These are phyloP conservation scores for Apotomis turbidana DNA, from an alignment of 2,888 invertebrate species.

Conservation along the genomic window DNA sequence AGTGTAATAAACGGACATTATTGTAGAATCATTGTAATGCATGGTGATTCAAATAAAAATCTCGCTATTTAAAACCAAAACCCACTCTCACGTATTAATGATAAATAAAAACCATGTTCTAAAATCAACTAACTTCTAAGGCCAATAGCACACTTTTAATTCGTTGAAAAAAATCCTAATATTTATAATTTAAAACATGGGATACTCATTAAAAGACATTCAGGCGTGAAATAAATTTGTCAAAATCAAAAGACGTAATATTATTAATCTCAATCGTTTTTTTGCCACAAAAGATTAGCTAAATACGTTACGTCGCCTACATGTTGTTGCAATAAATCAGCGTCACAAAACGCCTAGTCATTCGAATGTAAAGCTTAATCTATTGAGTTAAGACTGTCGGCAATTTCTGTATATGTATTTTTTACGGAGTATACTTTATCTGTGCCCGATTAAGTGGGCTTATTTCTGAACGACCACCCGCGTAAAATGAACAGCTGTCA, in stretches of 20 bases:
- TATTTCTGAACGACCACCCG: constrained; percentile 67
- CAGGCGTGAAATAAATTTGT: constrained; percentile 10
- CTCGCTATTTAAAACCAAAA: no score
- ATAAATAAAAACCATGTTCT: no score
- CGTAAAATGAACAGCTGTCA: constrained; percentile 64
- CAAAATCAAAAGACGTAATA: not conserved
- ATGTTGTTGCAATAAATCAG: constrained; percentile 15
- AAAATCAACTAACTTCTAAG: no score
- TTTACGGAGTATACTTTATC: not conserved
- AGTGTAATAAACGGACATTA: no score
- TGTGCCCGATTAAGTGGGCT: constrained; percentile 64
- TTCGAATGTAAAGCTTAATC: constrained; percentile 6
- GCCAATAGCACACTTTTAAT: no score
- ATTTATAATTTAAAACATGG: not conserved
- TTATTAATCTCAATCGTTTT: constrained; percentile 2
- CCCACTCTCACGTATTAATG: no score
- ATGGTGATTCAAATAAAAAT: no score
- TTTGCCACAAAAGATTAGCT: constrained; percentile 8
- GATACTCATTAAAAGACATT: not conserved
- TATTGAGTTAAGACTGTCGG: not conserved
- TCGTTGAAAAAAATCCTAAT: no score
- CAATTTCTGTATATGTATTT: not conserved
- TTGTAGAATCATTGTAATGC: no score
- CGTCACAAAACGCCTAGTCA: not conserved
- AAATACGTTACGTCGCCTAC: not conserved